Conservation (phyloP, 2,797 vertebrate species). For the Eurystomus glaucurus region DNA sequence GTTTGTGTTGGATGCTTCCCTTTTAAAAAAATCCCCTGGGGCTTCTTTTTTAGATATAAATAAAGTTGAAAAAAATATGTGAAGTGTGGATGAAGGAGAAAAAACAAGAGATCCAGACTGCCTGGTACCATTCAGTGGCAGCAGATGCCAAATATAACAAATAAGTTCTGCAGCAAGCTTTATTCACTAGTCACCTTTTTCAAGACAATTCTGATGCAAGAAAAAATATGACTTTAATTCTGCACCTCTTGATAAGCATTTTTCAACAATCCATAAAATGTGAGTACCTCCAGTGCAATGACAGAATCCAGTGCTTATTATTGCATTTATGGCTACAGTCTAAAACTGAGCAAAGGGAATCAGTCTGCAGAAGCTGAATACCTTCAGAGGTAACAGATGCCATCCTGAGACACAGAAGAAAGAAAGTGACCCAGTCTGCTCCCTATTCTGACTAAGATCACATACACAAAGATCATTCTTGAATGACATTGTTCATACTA, state of each 20-base stretch:
- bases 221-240: background rate
- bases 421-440: background rate
- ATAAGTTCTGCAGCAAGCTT: constrained; percentile 44
- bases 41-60: constrained; percentile 55
- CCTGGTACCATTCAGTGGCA: constrained; percentile 55
- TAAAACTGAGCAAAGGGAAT: background rate
- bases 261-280: background rate
- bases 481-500: background rate
- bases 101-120: constrained; percentile 65
- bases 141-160: constrained; percentile 69
- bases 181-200: background rate
- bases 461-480: background rate
- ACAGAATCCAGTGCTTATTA: background rate
- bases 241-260: background rate
- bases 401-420: background rate
- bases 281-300: background rate
- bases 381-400: background rate
- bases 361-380: background rate
- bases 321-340: background rate
- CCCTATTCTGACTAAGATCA: background rate
- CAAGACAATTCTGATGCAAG: constrained; percentile 18
- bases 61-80: constrained; percentile 51
- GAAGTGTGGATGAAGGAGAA: constrained; percentile 51
- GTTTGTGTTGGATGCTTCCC: constrained; percentile 61
- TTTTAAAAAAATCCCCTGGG: background rate